A percentile compares a stretch with the other conserved stretches of the same genome.
Evolutionary conservation across 2,888 invertebrate genomes (phyloP).

Genomic region (Acanthacorydalis orientalis): DNA sequence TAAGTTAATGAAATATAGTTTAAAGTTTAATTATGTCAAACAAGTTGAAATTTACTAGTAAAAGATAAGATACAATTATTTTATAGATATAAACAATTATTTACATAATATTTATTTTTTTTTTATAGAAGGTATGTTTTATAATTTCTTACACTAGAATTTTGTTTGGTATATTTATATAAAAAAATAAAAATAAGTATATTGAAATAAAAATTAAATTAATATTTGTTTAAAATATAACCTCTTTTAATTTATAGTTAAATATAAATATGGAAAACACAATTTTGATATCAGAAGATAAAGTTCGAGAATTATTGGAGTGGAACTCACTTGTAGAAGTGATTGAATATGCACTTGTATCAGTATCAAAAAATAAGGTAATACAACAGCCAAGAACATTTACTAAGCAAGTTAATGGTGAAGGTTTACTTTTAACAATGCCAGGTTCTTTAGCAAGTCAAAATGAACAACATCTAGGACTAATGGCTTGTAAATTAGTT

Average conservation of each 20-base stretch:
- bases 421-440: constrained; percentile 24
- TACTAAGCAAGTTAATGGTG: constrained; percentile 14
- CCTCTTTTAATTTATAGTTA: neutral
- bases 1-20: too few relatives aligned
- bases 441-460: constrained; percentile 26
- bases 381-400: constrained; percentile 22
- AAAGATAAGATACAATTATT: too few relatives aligned
- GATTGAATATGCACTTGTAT: constrained; percentile 24
- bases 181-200: neutral
- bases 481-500: constrained; percentile 31
- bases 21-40: too few relatives aligned
- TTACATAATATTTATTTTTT: too few relatives aligned
- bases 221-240: neutral
- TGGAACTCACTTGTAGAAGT: constrained; percentile 25
- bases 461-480: constrained; percentile 15
- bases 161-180: neutral
- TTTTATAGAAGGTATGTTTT: too few relatives aligned
- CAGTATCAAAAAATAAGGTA: constrained; percentile 16
- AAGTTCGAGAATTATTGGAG: constrained; percentile 21
- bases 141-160: neutral
- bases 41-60: too few relatives aligned
- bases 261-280: constrained; percentile 3
- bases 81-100: too few relatives aligned
- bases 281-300: constrained; percentile 19
- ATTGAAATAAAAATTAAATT: neutral